Percentiles rank a stretch among this genome's conserved stretches.
Conservation (phyloP, 2,113 vertebrate species). For the Tragulus kanchil region DNA sequence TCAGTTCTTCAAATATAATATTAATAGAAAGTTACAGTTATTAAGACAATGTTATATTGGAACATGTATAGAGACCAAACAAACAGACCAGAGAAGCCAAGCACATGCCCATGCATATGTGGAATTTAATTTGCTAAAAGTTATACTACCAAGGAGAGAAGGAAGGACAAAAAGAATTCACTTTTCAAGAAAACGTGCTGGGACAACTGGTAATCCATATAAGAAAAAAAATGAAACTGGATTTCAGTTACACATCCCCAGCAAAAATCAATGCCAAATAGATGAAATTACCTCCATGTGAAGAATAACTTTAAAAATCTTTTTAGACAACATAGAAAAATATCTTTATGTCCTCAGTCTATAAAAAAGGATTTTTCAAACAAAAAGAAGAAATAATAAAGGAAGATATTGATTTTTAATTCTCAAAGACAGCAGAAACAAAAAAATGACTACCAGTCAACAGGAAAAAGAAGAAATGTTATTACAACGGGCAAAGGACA, state of each 20-base stretch:
- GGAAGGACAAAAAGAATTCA: not conserved
- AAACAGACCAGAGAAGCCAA: not conserved
- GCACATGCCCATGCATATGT: not conserved
- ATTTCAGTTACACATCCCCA: slow-evolving; percentile 4
- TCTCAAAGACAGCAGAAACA: slow-evolving; percentile 30
- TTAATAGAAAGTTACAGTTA: not conserved
- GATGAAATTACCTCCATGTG: not conserved
- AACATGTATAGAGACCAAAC: not conserved
- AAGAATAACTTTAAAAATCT: slow-evolving; percentile 21
- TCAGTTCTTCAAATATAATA: not conserved
- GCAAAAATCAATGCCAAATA: slow-evolving; percentile 1
- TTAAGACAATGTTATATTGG: not conserved
- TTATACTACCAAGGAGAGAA: not conserved
- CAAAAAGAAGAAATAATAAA: slow-evolving; percentile 39
- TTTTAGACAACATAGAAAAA: slow-evolving; percentile 13
- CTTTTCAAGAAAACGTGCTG: not conserved
- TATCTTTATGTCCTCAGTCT: not conserved
- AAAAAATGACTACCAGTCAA: not conserved
- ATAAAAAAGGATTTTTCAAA: slow-evolving; percentile 12
- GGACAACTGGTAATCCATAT: not conserved
- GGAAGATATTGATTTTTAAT: not conserved
- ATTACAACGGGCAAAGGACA: not conserved
- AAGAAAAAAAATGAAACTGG: not conserved
- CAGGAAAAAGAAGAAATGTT: not conserved
- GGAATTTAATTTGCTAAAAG: not conserved